Evolutionary conservation across 30 jellyfish, hydroid and myxozoan species (phyloP).

Genomic region (Cassiopea andromeda): DNA sequence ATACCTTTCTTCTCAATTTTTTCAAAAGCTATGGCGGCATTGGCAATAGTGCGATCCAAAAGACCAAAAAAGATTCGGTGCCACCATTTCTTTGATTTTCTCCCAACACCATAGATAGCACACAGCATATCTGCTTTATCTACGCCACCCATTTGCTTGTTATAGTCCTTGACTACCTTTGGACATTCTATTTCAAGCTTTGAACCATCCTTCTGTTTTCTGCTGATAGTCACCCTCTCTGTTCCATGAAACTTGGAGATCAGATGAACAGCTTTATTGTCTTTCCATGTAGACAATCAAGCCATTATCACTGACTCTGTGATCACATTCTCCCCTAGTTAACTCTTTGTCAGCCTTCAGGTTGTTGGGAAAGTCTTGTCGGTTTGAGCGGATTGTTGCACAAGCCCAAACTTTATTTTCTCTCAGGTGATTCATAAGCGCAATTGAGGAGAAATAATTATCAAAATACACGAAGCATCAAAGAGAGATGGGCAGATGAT

Average conservation of each 20-base stretch:
- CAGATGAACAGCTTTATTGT: slow-evolving; percentile 64
- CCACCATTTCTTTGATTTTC: slow-evolving; percentile 88
- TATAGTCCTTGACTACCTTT: slow-evolving; percentile 67
- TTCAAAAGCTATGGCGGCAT: slow-evolving; percentile 73
- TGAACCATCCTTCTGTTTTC: slow-evolving; percentile 68
- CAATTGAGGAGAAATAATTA: no score
- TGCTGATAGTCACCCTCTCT: not conserved
- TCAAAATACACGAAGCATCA: no score
- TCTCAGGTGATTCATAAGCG: not conserved
- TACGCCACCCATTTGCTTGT: slow-evolving; percentile 74
- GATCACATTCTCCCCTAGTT: slow-evolving; percentile 71
- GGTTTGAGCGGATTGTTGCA: slow-evolving; percentile 63
- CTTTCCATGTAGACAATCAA: slow-evolving; percentile 67
- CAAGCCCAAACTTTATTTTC: slow-evolving; percentile 30
- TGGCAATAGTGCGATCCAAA: slow-evolving; percentile 68
- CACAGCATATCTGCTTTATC: slow-evolving; percentile 87
- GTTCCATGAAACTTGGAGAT: slow-evolving; percentile 71
- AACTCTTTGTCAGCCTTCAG: slow-evolving; percentile 66
- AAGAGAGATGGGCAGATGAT: no score
- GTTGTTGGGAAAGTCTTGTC: slow-evolving; percentile 58
- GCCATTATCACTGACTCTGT: slow-evolving; percentile 28
- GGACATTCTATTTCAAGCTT: slow-evolving; percentile 39
- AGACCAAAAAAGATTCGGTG: slow-evolving; percentile 73
- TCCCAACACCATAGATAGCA: slow-evolving; percentile 69
- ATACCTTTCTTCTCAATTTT: not conserved